Evolutionary conservation across 2,113 vertebrate genomes (phyloP).

Genomic region (Fregetta grallaria): DNA sequence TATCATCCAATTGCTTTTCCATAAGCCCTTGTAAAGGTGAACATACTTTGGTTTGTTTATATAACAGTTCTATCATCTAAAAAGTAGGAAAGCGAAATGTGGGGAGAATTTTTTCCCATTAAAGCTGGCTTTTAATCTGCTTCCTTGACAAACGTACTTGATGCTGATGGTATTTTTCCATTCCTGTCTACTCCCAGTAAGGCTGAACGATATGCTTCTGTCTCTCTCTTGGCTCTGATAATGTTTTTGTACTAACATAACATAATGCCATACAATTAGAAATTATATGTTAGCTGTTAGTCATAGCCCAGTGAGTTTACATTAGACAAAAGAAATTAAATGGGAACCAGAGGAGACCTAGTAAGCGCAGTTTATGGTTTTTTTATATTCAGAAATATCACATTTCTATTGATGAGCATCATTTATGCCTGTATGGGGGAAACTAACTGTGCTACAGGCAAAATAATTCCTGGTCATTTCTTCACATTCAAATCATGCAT

Average conservation of each 20-base stretch:
- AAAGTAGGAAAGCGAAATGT: slow-evolving; percentile 1
- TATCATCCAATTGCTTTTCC: not conserved
- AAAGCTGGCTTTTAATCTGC: slow-evolving; percentile 57
- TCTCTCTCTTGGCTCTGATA: slow-evolving; percentile 60
- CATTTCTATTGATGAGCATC: slow-evolving; percentile 64
- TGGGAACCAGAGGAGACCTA: slow-evolving; percentile 64
- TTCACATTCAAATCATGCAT: not conserved
- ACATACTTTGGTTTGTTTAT: slow-evolving; percentile 33
- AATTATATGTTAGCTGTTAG: slow-evolving; percentile 74
- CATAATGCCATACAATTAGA: slow-evolving; percentile 73
- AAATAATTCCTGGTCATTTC: slow-evolving; percentile 36
- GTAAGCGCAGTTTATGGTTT: slow-evolving; percentile 30
- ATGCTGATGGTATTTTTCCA: slow-evolving; percentile 59
- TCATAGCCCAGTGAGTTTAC: slow-evolving; percentile 76
- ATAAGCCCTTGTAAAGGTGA: slow-evolving; percentile 28
- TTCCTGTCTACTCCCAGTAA: slow-evolving; percentile 55
- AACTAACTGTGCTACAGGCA: slow-evolving; percentile 36
- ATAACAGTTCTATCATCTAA: not conserved
- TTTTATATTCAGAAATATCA: slow-evolving; percentile 51
- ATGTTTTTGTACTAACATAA: slow-evolving; percentile 71
- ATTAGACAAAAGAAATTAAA: slow-evolving; percentile 77
- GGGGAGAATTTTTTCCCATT: slow-evolving; percentile 13
- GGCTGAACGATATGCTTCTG: slow-evolving; percentile 41
- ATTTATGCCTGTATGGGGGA: slow-evolving; percentile 22
- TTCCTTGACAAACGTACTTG: slow-evolving; percentile 48